These are phyloP conservation scores for Agrypnus murinus DNA, from an alignment of 2,888 invertebrate species.

Conservation along the genomic window DNA sequence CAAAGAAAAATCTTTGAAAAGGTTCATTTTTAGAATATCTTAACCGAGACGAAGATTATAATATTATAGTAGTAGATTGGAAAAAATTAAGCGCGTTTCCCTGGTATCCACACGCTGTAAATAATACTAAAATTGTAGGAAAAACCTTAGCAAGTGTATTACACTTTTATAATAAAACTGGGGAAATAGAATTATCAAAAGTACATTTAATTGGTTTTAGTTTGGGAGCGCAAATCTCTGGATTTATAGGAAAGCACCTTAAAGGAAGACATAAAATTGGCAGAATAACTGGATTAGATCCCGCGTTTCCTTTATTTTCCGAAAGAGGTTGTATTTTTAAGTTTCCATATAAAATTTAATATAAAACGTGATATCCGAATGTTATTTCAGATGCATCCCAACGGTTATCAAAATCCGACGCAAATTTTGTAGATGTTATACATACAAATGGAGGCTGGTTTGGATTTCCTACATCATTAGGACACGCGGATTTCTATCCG, in stretches of 20 bases:
- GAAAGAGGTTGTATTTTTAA: not conserved
- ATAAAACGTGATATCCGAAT: no score
- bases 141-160: slow-evolving; percentile 79
- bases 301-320: slow-evolving; percentile 85
- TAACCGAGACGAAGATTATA: slow-evolving; percentile 76
- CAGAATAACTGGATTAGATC: slow-evolving; percentile 77
- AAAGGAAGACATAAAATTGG: slow-evolving; percentile 66
- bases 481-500: slow-evolving; percentile 76
- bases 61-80: slow-evolving; percentile 87
- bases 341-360: no score
- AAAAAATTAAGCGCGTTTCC: slow-evolving; percentile 82
- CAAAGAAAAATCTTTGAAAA: no score
- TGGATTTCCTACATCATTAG: slow-evolving; percentile 75
- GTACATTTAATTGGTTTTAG: slow-evolving; percentile 83
- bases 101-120: slow-evolving; percentile 85
- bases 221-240: slow-evolving; percentile 84
- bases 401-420: slow-evolving; percentile 68
- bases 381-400: slow-evolving; percentile 7
- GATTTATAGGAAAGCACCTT: slow-evolving; percentile 82
- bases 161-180: slow-evolving; percentile 75
- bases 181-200: slow-evolving; percentile 75
- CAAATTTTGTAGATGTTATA: slow-evolving; percentile 76
- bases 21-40: slow-evolving; percentile 75
- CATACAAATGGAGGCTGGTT: slow-evolving; percentile 77
- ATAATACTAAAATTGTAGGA: slow-evolving; percentile 81